Evolutionary conservation across 2,797 vertebrate species (phyloP).

Genomic region (Lagorchestes hirsutus): DNA sequence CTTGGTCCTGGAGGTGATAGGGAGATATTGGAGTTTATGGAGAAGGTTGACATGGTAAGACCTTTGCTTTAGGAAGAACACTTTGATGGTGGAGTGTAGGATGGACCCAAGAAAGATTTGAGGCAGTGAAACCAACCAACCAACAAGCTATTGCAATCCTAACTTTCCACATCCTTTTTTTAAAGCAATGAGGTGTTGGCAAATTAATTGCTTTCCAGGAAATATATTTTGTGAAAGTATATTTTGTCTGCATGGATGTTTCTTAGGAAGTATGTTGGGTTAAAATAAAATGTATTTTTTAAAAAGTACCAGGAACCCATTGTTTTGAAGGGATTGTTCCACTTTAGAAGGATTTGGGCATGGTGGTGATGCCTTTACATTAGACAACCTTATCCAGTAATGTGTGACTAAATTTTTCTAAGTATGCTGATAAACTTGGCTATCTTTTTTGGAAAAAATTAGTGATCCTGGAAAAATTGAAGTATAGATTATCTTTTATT

Average conservation of each 20-base stretch:
- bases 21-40: background rate
- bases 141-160: background rate
- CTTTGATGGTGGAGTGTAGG: background rate
- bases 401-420: background rate
- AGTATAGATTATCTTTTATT: slow-evolving; percentile 15
- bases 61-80: background rate
- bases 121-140: background rate
- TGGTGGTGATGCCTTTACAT: background rate
- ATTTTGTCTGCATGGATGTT: background rate
- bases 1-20: background rate
- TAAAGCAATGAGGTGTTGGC: background rate
- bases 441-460: background rate
- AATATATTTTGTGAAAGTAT: background rate
- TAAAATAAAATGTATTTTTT: background rate
- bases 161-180: background rate
- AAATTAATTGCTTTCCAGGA: background rate
- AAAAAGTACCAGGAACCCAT: background rate
- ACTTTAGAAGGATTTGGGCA: background rate
- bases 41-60: background rate
- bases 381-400: background rate
- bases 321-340: background rate
- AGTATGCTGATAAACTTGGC: background rate
- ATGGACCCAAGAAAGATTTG: background rate
- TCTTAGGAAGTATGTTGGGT: background rate
- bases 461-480: slow-evolving; percentile 16